Evolutionary conservation across 2,888 invertebrate species (phyloP).

Genomic region (Clitarchus hookeri): DNA sequence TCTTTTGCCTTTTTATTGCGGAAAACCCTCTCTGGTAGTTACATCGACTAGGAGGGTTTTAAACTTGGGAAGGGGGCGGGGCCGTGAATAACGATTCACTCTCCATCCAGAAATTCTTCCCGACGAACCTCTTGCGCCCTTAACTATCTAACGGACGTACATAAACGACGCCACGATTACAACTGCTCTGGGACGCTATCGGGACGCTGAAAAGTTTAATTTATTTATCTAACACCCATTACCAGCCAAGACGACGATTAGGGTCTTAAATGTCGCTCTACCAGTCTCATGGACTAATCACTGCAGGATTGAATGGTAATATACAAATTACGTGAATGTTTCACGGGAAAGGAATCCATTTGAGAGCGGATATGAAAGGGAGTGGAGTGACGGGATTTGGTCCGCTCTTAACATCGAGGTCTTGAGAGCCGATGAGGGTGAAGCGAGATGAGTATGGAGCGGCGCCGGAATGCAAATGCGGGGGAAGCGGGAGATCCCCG

Average conservation of each 20-base stretch:
- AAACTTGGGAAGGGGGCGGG: background rate
- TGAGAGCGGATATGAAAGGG: too few relatives aligned
- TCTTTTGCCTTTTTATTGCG: background rate
- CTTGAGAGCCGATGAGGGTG: too few relatives aligned
- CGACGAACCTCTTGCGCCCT: background rate
- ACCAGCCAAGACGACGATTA: background rate
- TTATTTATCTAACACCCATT: background rate
- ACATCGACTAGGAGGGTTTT: background rate
- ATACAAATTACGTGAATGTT: background rate
- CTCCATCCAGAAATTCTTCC: background rate
- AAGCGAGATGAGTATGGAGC: too few relatives aligned
- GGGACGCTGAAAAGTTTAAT: background rate
- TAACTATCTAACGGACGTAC: background rate
- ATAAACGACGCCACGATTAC: background rate
- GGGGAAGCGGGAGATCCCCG: too few relatives aligned
- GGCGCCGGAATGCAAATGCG: too few relatives aligned
- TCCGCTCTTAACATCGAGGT: too few relatives aligned
- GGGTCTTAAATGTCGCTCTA: background rate
- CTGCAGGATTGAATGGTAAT: background rate
- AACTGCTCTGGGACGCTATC: background rate
- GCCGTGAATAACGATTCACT: background rate
- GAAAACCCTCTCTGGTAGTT: background rate
- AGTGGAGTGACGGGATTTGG: too few relatives aligned
- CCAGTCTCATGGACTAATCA: background rate
- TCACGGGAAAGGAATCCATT: background rate